phyloP scores from a whole-genome alignment of 2,888 invertebrate genomes.

The Drosophila maculinotata region DNA sequence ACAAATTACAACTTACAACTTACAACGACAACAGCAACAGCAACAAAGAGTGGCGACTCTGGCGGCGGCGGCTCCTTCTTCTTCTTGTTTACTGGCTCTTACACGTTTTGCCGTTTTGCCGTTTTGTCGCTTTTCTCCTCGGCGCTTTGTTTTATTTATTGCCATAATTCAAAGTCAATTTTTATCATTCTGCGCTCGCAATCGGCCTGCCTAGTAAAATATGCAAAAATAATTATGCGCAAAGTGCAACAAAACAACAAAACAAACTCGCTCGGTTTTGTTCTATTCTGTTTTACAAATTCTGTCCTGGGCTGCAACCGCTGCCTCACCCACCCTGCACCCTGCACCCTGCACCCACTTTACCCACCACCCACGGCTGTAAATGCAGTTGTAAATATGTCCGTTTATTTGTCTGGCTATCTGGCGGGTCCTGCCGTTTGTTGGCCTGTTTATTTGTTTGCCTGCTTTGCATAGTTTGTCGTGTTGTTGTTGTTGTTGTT shows the following conservation, averaged over 20 bases:
- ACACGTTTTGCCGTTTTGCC: not conserved
- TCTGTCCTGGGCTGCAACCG: not conserved
- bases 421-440: slow-evolving; percentile 39
- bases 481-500: not conserved
- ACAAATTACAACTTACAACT: slow-evolving; percentile 5
- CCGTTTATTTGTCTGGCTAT: slow-evolving; percentile 73
- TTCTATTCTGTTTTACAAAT: slow-evolving; percentile 2
- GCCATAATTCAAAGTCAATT: slow-evolving; percentile 77
- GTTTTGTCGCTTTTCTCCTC: slow-evolving; percentile 16
- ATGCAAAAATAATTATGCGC: slow-evolving; percentile 81
- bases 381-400: slow-evolving; percentile 77
- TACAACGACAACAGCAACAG: slow-evolving; percentile 1
- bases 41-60: not conserved
- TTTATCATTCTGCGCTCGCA: slow-evolving; percentile 69
- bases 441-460: slow-evolving; percentile 66
- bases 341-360: not conserved
- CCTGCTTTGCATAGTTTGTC: slow-evolving; percentile 43
- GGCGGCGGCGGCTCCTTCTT: slow-evolving; percentile 15
- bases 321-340: not conserved
- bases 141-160: slow-evolving; percentile 57
- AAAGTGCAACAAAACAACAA: slow-evolving; percentile 66
- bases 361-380: slow-evolving; percentile 1
- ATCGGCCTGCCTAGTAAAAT: slow-evolving; percentile 64
- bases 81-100: not conserved
- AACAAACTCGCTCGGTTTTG: slow-evolving; percentile 6